phyloP scores from a whole-genome alignment of 2,888 invertebrate genomes.

The Masnerella sp. region DNA sequence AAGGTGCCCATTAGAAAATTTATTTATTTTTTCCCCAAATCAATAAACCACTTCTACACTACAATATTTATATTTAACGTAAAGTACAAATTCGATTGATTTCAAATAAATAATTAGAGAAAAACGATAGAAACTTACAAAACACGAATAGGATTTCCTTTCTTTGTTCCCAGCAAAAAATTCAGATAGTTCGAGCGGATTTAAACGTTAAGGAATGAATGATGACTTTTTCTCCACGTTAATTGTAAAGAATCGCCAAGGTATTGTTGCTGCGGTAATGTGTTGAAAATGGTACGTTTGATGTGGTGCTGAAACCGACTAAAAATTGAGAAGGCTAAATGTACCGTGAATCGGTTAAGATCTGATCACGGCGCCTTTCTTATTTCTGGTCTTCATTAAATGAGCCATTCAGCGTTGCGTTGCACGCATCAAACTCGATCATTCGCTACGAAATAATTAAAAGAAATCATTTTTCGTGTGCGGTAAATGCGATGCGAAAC shows the following conservation, averaged over 20 bases:
- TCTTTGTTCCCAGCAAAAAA: slow-evolving; percentile 13
- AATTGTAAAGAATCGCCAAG: slow-evolving; percentile 7
- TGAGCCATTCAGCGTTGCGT: slow-evolving; percentile 6
- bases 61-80: too few relatives aligned
- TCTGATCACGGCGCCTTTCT: not conserved
- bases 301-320: slow-evolving; percentile 1
- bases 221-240: slow-evolving; percentile 10
- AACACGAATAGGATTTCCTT: slow-evolving; percentile 19
- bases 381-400: slow-evolving; percentile 13
- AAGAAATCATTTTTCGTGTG: slow-evolving; percentile 14
- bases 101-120: slow-evolving; percentile 15
- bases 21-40: not conserved
- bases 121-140: slow-evolving; percentile 15
- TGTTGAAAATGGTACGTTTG: slow-evolving; percentile 12
- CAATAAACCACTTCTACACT: too few relatives aligned
- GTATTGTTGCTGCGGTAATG: slow-evolving; percentile 13
- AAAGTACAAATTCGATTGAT: slow-evolving; percentile 8
- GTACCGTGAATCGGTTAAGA: slow-evolving; percentile 18
- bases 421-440: slow-evolving; percentile 15
- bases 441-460: slow-evolving; percentile 23
- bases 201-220: slow-evolving; percentile 13
- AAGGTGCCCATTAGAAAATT: too few relatives aligned
- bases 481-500: not conserved
- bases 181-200: not conserved
- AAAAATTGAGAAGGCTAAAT: slow-evolving; percentile 25